Base-by-base conservation (phyloP, 2,797 vertebrate genomes). In the Leuciscus waleckii region DNA sequence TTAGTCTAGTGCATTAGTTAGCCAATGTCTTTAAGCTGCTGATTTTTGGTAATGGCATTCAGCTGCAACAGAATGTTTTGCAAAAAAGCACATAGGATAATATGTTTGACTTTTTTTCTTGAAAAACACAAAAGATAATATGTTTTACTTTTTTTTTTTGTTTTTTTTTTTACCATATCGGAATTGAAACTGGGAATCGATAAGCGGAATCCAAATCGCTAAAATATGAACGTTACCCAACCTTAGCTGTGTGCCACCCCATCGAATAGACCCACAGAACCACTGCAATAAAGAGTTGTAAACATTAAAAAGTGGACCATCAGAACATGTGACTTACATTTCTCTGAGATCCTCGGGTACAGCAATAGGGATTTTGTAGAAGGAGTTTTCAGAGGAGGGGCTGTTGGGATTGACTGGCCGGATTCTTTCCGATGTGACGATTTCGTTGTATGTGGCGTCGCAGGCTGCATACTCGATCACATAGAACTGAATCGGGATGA, bases 381-480 rank as follows among this genome's bases (percentile, higher is more conserved):
- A 98, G 88, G 95, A 96, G 91, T 86, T 95, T 88, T 94, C 95
- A 89, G 95, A 95, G 37, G 96, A 96, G 7, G 96, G 95, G 85
- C 95, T 95, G 95, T 95, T 98, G 89, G 96, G 97, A 92, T 98
- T 98, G 86, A 98, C 95, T 0, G 97, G 96, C 90, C 97, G 95
- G 91, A 98, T 97, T 73, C 97, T 95, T 88, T 98, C 97, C 7
- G 97, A 85, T 9, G 97, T 98, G 93, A 98, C 97, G 0, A 98
- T 98, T 93, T 98, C 97, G 10, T 98, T 98, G 93, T 97, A 98
- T 54, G 97, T 97, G 88, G 97, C 96, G 29, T 97, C 97, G 9
- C 96, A 97, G 7, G 97, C 97, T 0, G 97, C 97, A 14, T 98
- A 98, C 90, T 98, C 97, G 5, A 98, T 97, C 84, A 98, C 97